phyloP scores from a whole-genome alignment of 2,797 vertebrate genomes.

The Kryptopterus vitreolus region DNA sequence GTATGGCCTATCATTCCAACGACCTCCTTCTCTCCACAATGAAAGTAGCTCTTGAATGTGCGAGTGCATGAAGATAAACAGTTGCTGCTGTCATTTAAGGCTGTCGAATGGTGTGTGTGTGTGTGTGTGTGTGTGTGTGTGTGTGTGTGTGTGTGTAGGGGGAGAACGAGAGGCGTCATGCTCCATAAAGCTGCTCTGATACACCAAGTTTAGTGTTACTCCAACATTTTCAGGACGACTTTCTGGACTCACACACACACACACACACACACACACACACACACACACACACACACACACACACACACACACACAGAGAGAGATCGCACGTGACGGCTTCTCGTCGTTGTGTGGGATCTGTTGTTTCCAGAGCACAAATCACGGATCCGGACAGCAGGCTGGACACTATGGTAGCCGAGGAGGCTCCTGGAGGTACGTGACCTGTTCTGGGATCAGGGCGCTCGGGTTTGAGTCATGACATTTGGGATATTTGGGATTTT shows the following conservation, averaged over 20 bases:
- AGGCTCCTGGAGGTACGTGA: slow-evolving; percentile 71
- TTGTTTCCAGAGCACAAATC: slow-evolving; percentile 40
- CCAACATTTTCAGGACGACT: slow-evolving; percentile 53
- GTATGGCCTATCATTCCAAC: slow-evolving; percentile 80
- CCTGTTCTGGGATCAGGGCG: neutral
- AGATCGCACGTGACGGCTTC: neutral
- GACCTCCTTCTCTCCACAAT: slow-evolving; percentile 74
- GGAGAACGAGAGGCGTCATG: slow-evolving; percentile 61
- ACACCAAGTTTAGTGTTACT: slow-evolving; percentile 78
- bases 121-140: slow-evolving; percentile 10
- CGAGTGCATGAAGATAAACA: slow-evolving; percentile 52
- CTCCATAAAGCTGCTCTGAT: slow-evolving; percentile 74
- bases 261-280: slow-evolving; percentile 21
- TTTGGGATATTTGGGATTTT: neutral
- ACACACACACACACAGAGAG: slow-evolving; percentile 18
- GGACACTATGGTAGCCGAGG: slow-evolving; percentile 79
- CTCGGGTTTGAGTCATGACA: neutral
- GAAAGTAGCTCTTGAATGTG: slow-evolving; percentile 69
- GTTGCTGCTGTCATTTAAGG: slow-evolving; percentile 81
- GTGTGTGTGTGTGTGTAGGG: slow-evolving; percentile 12
- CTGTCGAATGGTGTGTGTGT: slow-evolving; percentile 35
- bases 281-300: slow-evolving; percentile 19
- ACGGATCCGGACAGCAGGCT: slow-evolving; percentile 61
- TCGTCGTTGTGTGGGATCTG: slow-evolving; percentile 43
- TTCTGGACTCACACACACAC: slow-evolving; percentile 12